Conservation (phyloP, 2,888 invertebrate species). For the Steinernema hermaphroditum region DNA sequence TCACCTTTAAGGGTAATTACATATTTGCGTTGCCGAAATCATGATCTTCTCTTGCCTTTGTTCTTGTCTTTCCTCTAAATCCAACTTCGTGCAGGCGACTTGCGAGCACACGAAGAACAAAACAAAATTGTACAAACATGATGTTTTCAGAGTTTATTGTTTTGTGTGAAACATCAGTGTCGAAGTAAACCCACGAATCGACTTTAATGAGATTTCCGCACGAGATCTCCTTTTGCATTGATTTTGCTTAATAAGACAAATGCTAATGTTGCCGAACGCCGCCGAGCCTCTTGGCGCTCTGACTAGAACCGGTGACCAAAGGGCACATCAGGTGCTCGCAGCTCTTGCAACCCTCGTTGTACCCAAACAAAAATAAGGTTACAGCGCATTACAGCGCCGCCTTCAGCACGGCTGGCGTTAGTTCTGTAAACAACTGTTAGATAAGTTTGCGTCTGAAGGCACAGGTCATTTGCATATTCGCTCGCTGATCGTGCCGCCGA, state of each 20-base stretch:
- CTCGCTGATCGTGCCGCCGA: neutral
- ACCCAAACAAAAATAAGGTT: slow-evolving; percentile 24
- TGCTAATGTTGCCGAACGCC: too few species aligned
- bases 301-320: neutral
- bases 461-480: slow-evolving; percentile 8
- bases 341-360: neutral
- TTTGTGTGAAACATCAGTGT: too few species aligned
- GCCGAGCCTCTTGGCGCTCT: neutral
- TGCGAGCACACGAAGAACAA: neutral
- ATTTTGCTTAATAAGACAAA: too few species aligned
- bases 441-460: slow-evolving; percentile 12
- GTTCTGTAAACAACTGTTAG: slow-evolving; percentile 22
- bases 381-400: slow-evolving; percentile 21
- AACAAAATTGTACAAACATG: neutral
- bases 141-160: neutral
- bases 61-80: neutral
- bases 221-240: too few species aligned
- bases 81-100: neutral
- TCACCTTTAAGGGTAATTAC: too few species aligned
- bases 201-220: neutral
- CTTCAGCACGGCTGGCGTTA: slow-evolving; percentile 9
- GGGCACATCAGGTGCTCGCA: slow-evolving; percentile 3
- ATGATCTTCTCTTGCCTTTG: neutral
- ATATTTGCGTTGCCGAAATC: too few species aligned
- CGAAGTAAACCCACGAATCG: neutral